Percentiles rank a stretch among this genome's conserved stretches.
These are phyloP conservation scores for Synanthedon myopaeformis DNA, from an alignment of 2,888 invertebrate genomes.

Conservation along the genomic window DNA sequence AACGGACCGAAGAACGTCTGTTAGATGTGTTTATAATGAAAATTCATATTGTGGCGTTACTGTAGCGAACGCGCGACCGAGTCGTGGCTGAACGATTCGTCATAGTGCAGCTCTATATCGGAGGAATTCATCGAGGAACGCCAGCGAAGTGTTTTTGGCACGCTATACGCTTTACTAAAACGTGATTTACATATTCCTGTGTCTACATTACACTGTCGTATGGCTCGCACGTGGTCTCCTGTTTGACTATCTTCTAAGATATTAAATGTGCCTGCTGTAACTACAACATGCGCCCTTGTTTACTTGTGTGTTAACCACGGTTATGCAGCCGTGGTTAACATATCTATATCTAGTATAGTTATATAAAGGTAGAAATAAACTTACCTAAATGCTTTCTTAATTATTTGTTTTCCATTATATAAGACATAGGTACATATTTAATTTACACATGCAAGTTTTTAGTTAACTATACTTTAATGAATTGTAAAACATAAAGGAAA, in stretches of 20 bases:
- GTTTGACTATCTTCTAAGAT: background rate
- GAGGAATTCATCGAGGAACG: slow-evolving; percentile 28
- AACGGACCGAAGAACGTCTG: too few species aligned
- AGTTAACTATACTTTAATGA: too few species aligned
- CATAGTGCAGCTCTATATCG: slow-evolving; percentile 27
- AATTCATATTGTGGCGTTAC: background rate
- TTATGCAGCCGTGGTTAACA: too few species aligned
- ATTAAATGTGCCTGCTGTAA: slow-evolving; percentile 1
- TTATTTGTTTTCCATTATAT: too few species aligned
- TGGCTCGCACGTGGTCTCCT: slow-evolving; percentile 37
- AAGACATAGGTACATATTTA: too few species aligned
- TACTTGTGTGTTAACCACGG: too few species aligned
- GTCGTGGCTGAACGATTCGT: slow-evolving; percentile 15
- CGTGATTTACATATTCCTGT: slow-evolving; percentile 49
- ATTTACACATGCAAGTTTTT: too few species aligned
- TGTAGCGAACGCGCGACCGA: background rate
- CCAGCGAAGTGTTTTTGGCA: slow-evolving; percentile 38
- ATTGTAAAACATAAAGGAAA: too few species aligned
- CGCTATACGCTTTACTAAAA: slow-evolving; percentile 15
- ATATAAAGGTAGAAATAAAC: too few species aligned
- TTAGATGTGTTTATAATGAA: background rate
- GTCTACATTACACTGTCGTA: slow-evolving; percentile 22
- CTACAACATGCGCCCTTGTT: too few species aligned
- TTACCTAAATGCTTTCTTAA: too few species aligned
- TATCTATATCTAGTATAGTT: too few species aligned